These are phyloP conservation scores for Masticophis lateralis DNA, from an alignment of 2,797 vertebrate species.

Conservation along the genomic window DNA sequence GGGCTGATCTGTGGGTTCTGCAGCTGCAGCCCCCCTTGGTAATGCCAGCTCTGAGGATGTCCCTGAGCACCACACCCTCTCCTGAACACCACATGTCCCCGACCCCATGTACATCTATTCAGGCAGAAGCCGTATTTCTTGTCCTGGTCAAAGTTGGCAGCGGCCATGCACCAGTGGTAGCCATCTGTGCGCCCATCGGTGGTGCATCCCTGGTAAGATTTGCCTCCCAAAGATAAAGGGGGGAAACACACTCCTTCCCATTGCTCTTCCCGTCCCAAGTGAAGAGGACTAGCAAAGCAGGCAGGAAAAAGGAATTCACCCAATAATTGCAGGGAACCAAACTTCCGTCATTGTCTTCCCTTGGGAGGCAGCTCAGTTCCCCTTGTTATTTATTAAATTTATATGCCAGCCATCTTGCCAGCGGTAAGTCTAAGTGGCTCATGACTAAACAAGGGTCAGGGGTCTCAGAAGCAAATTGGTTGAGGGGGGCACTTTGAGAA, in stretches of 20 bases:
- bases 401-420: neutral
- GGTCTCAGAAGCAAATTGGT: neutral
- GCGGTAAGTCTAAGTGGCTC: too few relatives aligned
- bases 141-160: slow-evolving; percentile 83
- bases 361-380: neutral
- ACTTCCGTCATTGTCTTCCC: neutral
- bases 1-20: neutral
- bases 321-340: neutral
- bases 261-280: slow-evolving; percentile 83
- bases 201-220: slow-evolving; percentile 85
- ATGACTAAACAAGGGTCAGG: neutral
- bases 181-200: slow-evolving; percentile 84
- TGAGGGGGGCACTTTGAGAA: neutral
- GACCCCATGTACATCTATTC: slow-evolving; percentile 74
- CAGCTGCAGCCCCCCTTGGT: neutral
- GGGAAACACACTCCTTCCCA: slow-evolving; percentile 81
- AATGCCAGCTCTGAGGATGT: neutral
- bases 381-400: too few relatives aligned
- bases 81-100: neutral
- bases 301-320: neutral
- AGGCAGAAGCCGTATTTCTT: slow-evolving; percentile 89
- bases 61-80: neutral
- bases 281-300: slow-evolving; percentile 78
- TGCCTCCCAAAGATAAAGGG: slow-evolving; percentile 80
- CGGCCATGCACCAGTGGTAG: slow-evolving; percentile 94